These are phyloP conservation scores for Drosophila setosimentum DNA, from an alignment of 2,888 invertebrate genomes.

Conservation along the genomic window DNA sequence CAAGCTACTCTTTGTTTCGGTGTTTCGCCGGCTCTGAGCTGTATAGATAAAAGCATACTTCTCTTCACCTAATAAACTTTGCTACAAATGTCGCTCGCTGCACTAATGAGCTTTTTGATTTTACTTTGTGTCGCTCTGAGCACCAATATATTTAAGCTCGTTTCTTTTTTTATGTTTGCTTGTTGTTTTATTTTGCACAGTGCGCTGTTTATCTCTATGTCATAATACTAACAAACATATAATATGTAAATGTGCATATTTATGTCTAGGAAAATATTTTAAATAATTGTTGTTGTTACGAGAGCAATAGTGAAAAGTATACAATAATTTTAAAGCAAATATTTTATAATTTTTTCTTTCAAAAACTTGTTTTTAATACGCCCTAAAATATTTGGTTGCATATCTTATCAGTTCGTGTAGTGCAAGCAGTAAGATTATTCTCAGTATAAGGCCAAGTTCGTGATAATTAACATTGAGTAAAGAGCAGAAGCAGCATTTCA, in stretches of 20 bases:
- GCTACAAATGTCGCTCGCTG: background rate
- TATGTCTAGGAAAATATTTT: background rate
- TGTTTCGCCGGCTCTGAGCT: conserved; percentile 13
- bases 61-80: background rate
- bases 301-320: background rate
- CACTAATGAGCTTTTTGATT: background rate
- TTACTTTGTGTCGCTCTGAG: background rate
- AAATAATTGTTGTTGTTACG: background rate
- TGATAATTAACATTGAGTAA: conserved; percentile 87
- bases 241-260: background rate
- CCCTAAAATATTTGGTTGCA: background rate
- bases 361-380: background rate
- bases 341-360: background rate
- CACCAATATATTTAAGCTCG: background rate
- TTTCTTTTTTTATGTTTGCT: conserved; percentile 3
- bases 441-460: background rate
- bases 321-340: background rate
- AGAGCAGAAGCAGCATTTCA: background rate
- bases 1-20: conserved; percentile 4
- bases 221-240: background rate
- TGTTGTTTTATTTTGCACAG: background rate
- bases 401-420: conserved; percentile 1
- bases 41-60: conserved; percentile 8
- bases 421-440: conserved; percentile 1
- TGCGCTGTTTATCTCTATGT: background rate